phyloP scores from a whole-genome alignment of 2,888 invertebrate genomes.

The Lasioglossum marginatum region DNA sequence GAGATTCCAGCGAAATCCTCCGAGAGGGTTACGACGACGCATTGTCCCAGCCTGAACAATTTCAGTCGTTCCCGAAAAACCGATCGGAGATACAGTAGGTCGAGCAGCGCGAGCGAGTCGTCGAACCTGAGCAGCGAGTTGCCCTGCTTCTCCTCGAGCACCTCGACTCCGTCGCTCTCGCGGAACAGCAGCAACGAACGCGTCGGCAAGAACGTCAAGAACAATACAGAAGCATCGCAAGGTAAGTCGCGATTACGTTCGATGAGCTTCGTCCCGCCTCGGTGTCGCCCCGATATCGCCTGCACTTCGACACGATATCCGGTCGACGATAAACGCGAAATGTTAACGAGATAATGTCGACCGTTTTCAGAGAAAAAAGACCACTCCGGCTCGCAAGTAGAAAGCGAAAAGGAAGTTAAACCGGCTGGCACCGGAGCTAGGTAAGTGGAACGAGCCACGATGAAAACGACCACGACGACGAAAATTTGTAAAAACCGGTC shows the following conservation, averaged over 20 bases:
- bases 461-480: conserved; percentile 22
- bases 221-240: conserved; percentile 65
- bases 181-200: conserved; percentile 82
- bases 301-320: neutral
- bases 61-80: conserved; percentile 79
- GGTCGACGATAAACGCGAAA: neutral
- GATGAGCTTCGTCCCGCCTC: neutral
- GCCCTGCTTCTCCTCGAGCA: conserved; percentile 82
- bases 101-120: conserved; percentile 83
- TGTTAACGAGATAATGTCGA: neutral
- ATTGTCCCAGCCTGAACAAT: conserved; percentile 18
- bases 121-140: conserved; percentile 82
- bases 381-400: conserved; percentile 73
- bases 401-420: conserved; percentile 81
- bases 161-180: conserved; percentile 86
- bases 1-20: too few relatives aligned
- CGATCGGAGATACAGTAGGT: conserved; percentile 81
- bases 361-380: conserved; percentile 78
- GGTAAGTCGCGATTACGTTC: conserved; percentile 39
- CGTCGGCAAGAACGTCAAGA: conserved; percentile 76
- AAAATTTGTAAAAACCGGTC: conserved; percentile 56
- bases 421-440: conserved; percentile 75
- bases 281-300: neutral
- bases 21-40: neutral
- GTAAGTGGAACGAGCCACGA: conserved; percentile 77